Evolutionary conservation across 92 coral and sea anemone species (phyloP).

Genomic region (Siderastrea radians): DNA sequence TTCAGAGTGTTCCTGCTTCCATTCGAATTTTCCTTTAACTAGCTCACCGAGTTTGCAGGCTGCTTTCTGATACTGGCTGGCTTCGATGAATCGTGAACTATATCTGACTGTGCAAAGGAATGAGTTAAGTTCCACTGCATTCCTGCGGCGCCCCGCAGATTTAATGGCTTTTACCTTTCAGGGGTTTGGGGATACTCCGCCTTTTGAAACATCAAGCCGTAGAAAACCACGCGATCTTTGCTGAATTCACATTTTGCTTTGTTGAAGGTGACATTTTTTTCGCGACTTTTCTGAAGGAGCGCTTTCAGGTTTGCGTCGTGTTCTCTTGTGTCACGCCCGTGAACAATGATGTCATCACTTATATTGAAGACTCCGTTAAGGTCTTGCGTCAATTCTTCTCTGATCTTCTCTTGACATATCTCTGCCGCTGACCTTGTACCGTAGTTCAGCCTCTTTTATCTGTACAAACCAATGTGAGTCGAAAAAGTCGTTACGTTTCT

Average conservation of each 20-base stretch:
- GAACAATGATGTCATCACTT: conserved; percentile 61
- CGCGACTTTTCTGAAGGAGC: conserved; percentile 34
- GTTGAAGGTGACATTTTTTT: conserved; percentile 31
- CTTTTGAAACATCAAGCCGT: conserved; percentile 46
- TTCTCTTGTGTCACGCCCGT: conserved; percentile 21
- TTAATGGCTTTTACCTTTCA: conserved; percentile 35
- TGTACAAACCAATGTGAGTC: too few species aligned
- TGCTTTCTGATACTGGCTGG: conserved; percentile 23
- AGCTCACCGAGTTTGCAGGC: conserved; percentile 19
- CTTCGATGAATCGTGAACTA: conserved; percentile 23
- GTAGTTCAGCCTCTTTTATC: too few species aligned
- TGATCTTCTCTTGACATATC: too few species aligned
- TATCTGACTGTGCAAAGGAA: conserved; percentile 38
- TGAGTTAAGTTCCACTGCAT: too few species aligned
- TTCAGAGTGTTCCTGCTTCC: conserved; percentile 5
- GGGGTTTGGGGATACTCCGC: conserved; percentile 45
- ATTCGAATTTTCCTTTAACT: conserved; percentile 31
- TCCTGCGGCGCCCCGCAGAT: neutral
- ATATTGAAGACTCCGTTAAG: conserved; percentile 48
- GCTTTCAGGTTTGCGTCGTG: conserved; percentile 59
- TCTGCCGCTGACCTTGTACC: too few species aligned
- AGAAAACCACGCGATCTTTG: conserved; percentile 23
- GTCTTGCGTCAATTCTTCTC: too few species aligned
- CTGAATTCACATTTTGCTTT: conserved; percentile 57
- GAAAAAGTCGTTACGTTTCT: too few species aligned